Conservation (phyloP, 2,113 vertebrate species). For the Rousettus leschenaultii region DNA sequence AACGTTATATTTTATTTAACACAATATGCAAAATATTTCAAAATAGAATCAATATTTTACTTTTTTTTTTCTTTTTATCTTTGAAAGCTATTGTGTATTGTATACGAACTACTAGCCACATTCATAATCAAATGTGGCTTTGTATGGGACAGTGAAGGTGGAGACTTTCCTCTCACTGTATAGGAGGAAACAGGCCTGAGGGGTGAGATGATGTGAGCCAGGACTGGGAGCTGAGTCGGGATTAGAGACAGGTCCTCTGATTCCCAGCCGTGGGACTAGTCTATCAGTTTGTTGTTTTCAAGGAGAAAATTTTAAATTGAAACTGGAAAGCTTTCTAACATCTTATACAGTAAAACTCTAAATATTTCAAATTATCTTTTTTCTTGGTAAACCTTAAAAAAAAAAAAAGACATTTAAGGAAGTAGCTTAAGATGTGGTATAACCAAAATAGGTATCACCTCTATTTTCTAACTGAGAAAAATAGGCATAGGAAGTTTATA, state of each 20-base stretch:
- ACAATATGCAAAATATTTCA: background rate
- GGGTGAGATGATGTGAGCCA: background rate
- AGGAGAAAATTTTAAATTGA: background rate
- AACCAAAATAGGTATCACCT: background rate
- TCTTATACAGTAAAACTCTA: background rate
- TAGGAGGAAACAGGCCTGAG: background rate
- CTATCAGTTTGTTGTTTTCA: background rate
- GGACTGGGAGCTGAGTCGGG: background rate
- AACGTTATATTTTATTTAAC: background rate
- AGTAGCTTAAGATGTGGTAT: background rate
- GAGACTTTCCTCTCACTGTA: background rate
- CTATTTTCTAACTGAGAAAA: slow-evolving; percentile 12
- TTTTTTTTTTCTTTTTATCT: background rate
- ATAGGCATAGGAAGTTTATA: background rate
- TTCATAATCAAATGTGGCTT: background rate
- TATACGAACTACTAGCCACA: background rate
- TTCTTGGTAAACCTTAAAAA: background rate
- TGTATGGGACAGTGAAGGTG: background rate
- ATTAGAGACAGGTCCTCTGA: background rate
- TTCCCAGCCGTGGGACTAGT: background rate
- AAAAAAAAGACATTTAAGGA: background rate
- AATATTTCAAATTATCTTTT: background rate
- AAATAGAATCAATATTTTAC: background rate
- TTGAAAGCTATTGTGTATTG: background rate
- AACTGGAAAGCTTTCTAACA: slow-evolving; percentile 1